Evolutionary conservation across 2,797 vertebrate genomes (phyloP).

Genomic region (Scolopax rusticola): DNA sequence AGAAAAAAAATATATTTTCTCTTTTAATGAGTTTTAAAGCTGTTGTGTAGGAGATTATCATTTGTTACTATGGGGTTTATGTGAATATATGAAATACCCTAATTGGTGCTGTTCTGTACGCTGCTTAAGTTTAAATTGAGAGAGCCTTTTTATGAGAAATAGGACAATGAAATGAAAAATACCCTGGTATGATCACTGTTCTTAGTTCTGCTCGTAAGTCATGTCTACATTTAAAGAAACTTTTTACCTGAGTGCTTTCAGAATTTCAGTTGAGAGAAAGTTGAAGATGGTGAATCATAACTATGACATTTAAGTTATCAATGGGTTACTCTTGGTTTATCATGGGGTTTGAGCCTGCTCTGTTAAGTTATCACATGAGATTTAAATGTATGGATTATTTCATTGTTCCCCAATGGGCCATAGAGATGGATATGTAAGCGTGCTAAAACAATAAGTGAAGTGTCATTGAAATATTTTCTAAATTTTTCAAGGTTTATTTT

Average conservation of each 20-base stretch:
- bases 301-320: background rate
- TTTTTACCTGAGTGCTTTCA: background rate
- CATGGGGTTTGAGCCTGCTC: background rate
- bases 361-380: background rate
- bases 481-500: background rate
- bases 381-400: background rate
- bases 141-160: background rate
- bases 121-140: background rate
- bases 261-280: background rate
- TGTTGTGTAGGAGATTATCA: background rate
- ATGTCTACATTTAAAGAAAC: background rate
- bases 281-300: background rate
- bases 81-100: background rate
- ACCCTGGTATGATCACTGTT: background rate
- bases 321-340: background rate
- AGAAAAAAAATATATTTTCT: background rate
- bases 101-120: background rate
- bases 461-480: background rate
- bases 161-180: background rate
- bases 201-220: background rate
- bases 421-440: background rate
- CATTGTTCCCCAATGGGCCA: background rate
- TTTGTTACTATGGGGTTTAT: background rate
- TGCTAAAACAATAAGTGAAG: background rate
- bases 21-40: background rate